Percentiles rank a stretch among this genome's conserved stretches.
Conservation (phyloP, 2,888 invertebrate genomes). For the Pyrrhosoma nymphula region DNA sequence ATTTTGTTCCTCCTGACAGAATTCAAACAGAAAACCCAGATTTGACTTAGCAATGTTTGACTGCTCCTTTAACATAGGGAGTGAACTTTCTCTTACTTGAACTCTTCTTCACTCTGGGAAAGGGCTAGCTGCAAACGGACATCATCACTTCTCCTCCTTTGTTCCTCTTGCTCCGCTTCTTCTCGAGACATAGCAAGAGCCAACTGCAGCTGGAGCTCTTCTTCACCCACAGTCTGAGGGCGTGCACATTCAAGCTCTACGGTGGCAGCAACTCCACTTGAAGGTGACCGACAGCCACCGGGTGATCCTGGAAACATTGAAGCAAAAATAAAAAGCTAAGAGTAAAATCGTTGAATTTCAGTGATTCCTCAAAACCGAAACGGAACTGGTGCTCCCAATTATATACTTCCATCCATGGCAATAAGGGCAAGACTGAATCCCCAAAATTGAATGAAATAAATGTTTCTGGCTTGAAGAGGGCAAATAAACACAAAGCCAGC, state of each 20-base stretch:
- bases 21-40: no score
- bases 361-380: no score
- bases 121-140: slow-evolving; percentile 96
- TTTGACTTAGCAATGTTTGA: no score
- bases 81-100: slow-evolving; percentile 82
- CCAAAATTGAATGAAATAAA: no score
- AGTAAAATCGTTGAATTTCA: no score
- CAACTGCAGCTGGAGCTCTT: slow-evolving; percentile 97
- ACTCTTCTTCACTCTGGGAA: slow-evolving; percentile 96
- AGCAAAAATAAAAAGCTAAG: not conserved
- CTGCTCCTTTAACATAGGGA: no score
- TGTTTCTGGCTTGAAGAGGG: no score
- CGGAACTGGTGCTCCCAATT: no score
- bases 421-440: no score
- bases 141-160: slow-evolving; percentile 95
- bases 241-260: slow-evolving; percentile 93
- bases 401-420: no score
- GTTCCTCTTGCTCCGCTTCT: slow-evolving; percentile 98
- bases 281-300: slow-evolving; percentile 58
- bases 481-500: no score
- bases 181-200: slow-evolving; percentile 99
- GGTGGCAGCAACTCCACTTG: slow-evolving; percentile 73
- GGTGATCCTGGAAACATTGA: slow-evolving; percentile 32
- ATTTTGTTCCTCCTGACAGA: no score
- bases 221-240: slow-evolving; percentile 98